Conservation (phyloP, 2,797 vertebrate species). For the Nothura maculosa region DNA sequence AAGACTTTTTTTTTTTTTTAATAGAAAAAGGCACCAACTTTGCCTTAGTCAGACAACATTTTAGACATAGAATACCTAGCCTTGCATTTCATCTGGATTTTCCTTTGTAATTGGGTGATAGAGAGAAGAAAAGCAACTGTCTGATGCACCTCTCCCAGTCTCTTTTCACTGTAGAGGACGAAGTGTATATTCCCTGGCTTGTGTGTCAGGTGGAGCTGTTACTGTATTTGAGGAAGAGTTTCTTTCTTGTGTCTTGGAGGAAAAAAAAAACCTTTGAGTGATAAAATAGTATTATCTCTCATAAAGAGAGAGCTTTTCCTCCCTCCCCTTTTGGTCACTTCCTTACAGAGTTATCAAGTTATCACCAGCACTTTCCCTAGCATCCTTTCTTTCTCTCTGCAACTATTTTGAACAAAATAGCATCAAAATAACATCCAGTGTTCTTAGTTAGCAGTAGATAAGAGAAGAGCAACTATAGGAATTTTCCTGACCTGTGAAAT, state of each 20-base stretch:
- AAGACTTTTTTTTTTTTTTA: background rate
- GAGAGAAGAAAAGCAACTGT: slow-evolving; percentile 27
- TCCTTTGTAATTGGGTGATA: slow-evolving; percentile 57
- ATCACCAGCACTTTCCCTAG: background rate
- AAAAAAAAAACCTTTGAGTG: background rate
- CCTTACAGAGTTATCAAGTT: slow-evolving; percentile 14
- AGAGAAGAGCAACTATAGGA: background rate
- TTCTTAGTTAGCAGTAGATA: background rate
- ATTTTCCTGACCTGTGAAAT: background rate
- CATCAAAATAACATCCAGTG: slow-evolving; percentile 1
- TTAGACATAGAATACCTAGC: background rate
- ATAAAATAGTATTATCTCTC: slow-evolving; percentile 4
- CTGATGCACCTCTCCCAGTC: slow-evolving; percentile 45
- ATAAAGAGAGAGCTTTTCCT: background rate
- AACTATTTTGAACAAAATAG: background rate
- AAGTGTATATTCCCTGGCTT: background rate
- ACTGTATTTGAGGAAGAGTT: background rate
- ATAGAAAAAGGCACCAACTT: background rate
- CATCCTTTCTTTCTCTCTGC: background rate
- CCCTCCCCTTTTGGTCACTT: background rate
- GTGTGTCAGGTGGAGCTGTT: background rate
- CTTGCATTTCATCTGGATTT: slow-evolving; percentile 39
- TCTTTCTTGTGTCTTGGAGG: slow-evolving; percentile 20
- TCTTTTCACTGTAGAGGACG: slow-evolving; percentile 56
- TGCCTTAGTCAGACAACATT: background rate